A percentile compares a stretch with the other conserved stretches of the same genome.
Conservation (phyloP, 2,797 vertebrate genomes). For the Anableps anableps region DNA sequence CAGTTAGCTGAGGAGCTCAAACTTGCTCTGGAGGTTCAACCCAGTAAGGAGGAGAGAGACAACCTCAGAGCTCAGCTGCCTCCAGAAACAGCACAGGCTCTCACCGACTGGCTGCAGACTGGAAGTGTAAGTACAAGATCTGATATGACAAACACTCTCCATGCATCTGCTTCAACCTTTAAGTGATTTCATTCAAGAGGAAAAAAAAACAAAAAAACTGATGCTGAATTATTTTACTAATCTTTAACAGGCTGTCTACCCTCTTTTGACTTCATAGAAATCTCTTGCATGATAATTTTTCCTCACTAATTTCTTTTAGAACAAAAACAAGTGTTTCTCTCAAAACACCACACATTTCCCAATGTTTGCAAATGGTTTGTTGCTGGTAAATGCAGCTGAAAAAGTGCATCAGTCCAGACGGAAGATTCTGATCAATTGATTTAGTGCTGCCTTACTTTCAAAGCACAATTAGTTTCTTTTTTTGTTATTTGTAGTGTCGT, state of each 20-base stretch:
- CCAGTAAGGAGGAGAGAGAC: slow-evolving; percentile 81
- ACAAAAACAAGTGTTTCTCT: too few species aligned
- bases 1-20: slow-evolving; percentile 91
- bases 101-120: slow-evolving; percentile 88
- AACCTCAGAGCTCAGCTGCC: slow-evolving; percentile 87
- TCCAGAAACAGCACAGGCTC: slow-evolving; percentile 80
- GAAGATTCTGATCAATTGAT: too few species aligned
- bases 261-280: too few species aligned
- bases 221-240: background rate
- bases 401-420: too few species aligned
- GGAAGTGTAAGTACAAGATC: slow-evolving; percentile 83
- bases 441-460: too few species aligned
- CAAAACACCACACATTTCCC: too few species aligned
- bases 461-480: too few species aligned
- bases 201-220: background rate
- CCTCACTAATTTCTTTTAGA: too few species aligned
- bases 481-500: too few species aligned
- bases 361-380: too few species aligned
- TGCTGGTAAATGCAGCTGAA: too few species aligned
- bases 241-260: background rate
- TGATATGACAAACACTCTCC: background rate
- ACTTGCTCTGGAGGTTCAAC: slow-evolving; percentile 87
- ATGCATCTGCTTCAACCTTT: background rate
- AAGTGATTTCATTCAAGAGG: background rate
- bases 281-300: too few species aligned